phyloP scores from a whole-genome alignment of 2,888 invertebrate genomes.

The Tubiluchus corallicola region DNA sequence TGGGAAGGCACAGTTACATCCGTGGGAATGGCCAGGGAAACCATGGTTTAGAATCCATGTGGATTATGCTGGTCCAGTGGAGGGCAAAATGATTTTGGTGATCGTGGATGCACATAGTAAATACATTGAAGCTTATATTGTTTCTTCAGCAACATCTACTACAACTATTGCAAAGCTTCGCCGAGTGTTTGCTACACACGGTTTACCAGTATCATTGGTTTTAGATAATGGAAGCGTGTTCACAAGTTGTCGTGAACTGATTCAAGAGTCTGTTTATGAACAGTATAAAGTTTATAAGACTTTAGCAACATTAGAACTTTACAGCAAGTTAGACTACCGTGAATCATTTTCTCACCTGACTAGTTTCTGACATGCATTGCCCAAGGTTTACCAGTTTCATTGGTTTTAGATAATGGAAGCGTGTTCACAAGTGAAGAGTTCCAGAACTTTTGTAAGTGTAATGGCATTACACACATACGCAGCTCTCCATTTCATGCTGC shows the following conservation, averaged over 20 bases:
- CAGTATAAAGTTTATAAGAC: no score
- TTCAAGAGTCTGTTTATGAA: no score
- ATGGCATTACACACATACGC: conserved; percentile 15
- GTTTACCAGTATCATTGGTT: conserved; percentile 19
- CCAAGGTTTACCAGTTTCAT: no score
- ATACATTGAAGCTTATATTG: conserved; percentile 25
- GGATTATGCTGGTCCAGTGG: conserved; percentile 29
- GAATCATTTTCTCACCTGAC: no score
- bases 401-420: conserved; percentile 22
- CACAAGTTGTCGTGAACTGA: no score
- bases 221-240: conserved; percentile 23
- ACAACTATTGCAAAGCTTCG: conserved; percentile 14
- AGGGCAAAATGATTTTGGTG: conserved; percentile 20
- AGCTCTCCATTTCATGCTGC: conserved; percentile 18
- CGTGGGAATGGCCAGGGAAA: conserved; percentile 18
- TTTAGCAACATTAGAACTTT: no score
- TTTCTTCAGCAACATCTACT: conserved; percentile 11
- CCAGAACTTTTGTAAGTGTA: conserved; percentile 13
- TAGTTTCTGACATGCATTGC: no score
- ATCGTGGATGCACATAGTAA: conserved; percentile 29
- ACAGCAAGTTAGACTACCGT: no score
- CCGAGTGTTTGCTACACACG: conserved; percentile 15
- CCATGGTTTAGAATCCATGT: conserved; percentile 28
- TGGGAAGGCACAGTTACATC: conserved; percentile 14
- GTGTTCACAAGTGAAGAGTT: conserved; percentile 19